Evolutionary conservation across 2,113 vertebrate species (phyloP).

Genomic region (Calcarius ornatus): DNA sequence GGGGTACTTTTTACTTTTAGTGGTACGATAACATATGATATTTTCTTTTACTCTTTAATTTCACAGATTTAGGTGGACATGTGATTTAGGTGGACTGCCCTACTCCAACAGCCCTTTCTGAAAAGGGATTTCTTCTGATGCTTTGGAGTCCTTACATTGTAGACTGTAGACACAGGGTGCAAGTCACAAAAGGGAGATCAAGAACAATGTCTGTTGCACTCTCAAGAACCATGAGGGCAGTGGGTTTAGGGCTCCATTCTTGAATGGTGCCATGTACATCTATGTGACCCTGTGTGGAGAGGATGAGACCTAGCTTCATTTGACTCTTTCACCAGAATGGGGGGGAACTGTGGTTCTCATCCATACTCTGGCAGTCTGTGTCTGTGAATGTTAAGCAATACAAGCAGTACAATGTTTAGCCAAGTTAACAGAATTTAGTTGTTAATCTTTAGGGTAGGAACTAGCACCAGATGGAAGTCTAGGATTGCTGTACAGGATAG

Average conservation of each 20-base stretch:
- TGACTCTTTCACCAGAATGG: background rate
- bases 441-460: background rate
- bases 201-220: background rate
- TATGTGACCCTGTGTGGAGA: background rate
- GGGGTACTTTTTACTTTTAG: background rate
- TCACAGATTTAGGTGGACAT: background rate
- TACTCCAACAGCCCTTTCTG: background rate
- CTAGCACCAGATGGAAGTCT: background rate
- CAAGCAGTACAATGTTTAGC: background rate
- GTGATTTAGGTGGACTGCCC: background rate
- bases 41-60: background rate
- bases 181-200: background rate
- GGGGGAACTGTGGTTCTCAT: background rate
- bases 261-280: background rate
- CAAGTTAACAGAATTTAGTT: background rate
- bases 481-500: background rate
- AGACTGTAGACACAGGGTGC: background rate
- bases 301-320: background rate
- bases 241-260: background rate
- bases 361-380: background rate
- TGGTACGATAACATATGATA: background rate
- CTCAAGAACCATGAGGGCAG: background rate
- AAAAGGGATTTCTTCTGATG: background rate
- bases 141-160: background rate
- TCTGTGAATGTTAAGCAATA: background rate